Conservation (phyloP, 2,113 vertebrate genomes). For the Anarhynchus alexandrinus region DNA sequence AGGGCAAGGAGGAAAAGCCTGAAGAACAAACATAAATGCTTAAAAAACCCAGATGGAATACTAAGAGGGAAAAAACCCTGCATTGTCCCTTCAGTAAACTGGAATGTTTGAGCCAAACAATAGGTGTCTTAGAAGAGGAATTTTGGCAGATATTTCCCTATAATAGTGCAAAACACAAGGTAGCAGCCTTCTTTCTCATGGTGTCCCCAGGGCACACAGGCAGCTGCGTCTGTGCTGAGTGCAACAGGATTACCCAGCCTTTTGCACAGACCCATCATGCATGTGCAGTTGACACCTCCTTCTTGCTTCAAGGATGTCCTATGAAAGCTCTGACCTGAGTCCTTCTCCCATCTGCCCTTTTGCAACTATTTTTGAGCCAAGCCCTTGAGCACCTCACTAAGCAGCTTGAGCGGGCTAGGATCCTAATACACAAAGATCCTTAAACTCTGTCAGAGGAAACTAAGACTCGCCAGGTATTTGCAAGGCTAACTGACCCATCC, state of each 20-base stretch:
- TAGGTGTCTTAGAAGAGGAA: background rate
- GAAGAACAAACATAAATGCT: background rate
- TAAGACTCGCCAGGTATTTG: rapidly evolving
- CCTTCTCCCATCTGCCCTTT: background rate
- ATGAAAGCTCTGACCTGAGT: rapidly evolving
- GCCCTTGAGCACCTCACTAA: background rate
- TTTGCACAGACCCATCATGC: background rate
- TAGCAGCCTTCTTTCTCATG: background rate
- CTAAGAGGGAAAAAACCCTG: background rate
- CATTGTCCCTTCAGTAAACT: background rate
- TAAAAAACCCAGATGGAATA: background rate
- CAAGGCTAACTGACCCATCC: background rate
- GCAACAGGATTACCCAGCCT: background rate
- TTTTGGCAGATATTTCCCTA: background rate
- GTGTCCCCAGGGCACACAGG: background rate
- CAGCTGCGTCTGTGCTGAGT: rapidly evolving
- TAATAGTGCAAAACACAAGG: background rate
- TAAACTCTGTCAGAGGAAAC: background rate
- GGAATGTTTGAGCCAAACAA: background rate
- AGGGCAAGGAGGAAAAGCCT: background rate
- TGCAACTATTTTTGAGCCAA: background rate
- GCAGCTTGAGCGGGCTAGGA: background rate
- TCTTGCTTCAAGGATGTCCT: background rate
- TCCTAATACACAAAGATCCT: background rate
- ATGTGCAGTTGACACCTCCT: background rate